A percentile compares a stretch with the other conserved stretches of the same genome.
These are phyloP conservation scores for Lepilemur ruficaudatus DNA, from an alignment of 2,797 vertebrate species.

Conservation along the genomic window DNA sequence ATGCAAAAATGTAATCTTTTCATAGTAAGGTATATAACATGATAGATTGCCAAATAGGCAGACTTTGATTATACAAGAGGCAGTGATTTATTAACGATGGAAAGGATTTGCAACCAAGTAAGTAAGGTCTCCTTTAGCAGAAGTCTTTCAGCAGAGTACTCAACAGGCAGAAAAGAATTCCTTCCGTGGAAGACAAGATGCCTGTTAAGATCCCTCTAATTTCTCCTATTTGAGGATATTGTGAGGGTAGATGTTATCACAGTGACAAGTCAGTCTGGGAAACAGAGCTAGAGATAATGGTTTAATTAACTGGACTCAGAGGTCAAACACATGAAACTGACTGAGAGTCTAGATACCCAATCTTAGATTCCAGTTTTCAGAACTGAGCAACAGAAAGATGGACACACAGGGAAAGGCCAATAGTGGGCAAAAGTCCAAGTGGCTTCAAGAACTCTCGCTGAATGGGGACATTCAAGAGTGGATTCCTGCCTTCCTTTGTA, in stretches of 20 bases:
- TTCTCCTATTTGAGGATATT: background rate
- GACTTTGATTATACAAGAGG: background rate
- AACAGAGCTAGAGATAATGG: background rate
- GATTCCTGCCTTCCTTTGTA: background rate
- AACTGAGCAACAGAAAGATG: background rate
- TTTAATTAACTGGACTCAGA: conserved; percentile 13
- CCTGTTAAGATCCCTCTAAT: background rate
- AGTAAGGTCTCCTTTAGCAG: background rate
- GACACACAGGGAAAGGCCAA: background rate
- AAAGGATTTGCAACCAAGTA: background rate
- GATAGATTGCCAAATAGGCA: background rate
- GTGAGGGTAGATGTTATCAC: background rate
- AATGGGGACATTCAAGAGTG: background rate
- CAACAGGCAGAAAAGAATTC: background rate
- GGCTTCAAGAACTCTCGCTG: background rate
- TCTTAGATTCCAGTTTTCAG: background rate
- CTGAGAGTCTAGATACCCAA: background rate
- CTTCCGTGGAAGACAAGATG: background rate
- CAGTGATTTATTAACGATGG: background rate
- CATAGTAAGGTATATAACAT: background rate
- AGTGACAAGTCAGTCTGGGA: background rate
- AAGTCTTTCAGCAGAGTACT: background rate
- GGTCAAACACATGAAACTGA: background rate
- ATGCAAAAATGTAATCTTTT: background rate
- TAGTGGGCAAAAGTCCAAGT: background rate